These are phyloP conservation scores for Brachionus plicatilis DNA, from an alignment of 1,140 invertebrate species.

Conservation along the genomic window DNA sequence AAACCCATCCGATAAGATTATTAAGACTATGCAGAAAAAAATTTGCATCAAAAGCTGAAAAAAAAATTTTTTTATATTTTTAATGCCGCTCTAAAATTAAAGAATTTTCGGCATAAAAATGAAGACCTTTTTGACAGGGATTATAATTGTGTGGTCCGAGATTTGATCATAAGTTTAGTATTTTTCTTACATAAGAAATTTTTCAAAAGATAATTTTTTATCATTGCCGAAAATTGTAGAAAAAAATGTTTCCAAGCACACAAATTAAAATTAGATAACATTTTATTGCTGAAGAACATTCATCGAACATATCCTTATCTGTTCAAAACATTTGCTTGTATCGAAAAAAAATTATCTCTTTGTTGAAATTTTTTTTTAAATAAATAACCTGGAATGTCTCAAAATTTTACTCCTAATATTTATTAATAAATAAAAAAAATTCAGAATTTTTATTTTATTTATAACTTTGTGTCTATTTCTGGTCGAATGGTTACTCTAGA, in stretches of 20 bases:
- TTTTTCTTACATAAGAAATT: neutral
- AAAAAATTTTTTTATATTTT: neutral
- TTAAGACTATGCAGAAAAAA: too few relatives aligned
- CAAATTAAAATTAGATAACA: neutral
- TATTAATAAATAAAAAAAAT: neutral
- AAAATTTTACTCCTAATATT: neutral
- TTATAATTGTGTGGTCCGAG: neutral
- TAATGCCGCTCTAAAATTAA: neutral
- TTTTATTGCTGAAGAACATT: neutral
- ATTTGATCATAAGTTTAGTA: neutral
- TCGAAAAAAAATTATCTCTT: neutral
- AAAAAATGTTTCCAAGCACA: neutral
- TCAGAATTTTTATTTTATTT: neutral
- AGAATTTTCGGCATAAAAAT: neutral
- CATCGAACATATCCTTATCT: neutral
- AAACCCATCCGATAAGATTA: too few relatives aligned
- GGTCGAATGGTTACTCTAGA: conserved; percentile 1
- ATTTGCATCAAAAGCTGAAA: too few relatives aligned
- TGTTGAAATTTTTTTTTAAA: neutral
- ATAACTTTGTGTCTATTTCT: conserved; percentile 20
- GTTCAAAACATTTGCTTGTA: neutral
- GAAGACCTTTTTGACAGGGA: neutral
- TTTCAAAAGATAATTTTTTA: neutral
- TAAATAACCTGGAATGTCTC: neutral
- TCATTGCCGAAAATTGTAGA: neutral